phyloP scores from a whole-genome alignment of 2,888 invertebrate species.

The Lottia scabra region DNA sequence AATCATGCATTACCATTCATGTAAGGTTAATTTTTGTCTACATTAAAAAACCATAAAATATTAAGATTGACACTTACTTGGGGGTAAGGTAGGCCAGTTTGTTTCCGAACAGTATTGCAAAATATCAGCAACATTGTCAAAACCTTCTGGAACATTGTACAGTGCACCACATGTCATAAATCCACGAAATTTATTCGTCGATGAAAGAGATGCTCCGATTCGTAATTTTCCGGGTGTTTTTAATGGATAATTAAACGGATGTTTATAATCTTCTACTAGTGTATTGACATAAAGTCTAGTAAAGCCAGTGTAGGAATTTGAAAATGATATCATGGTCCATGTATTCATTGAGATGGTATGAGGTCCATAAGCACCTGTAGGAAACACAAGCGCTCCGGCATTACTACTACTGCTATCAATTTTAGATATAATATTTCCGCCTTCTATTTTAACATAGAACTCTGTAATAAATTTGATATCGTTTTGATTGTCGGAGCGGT shows the following conservation, averaged over 20 bases:
- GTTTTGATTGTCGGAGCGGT: neutral
- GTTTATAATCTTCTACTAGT: neutral
- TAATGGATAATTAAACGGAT: neutral
- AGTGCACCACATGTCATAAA: conserved; percentile 1
- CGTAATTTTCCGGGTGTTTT: neutral
- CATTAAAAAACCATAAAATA: neutral
- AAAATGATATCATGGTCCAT: neutral
- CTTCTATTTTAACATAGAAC: neutral
- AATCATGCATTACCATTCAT: too few species aligned
- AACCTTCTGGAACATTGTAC: neutral
- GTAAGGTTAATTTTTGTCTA: too few species aligned
- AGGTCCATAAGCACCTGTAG: neutral
- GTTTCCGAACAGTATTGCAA: neutral
- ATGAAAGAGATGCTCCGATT: neutral
- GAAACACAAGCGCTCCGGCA: neutral
- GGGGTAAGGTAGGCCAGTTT: neutral
- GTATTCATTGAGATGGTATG: neutral
- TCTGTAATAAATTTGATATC: neutral
- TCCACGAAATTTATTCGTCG: neutral
- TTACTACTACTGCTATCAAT: neutral
- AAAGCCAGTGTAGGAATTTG: neutral
- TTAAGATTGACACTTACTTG: neutral
- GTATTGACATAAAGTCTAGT: neutral
- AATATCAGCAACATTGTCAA: neutral
- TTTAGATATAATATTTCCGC: neutral